Evolutionary conservation across 1,140 invertebrate genomes (phyloP), one percentile per base, ranked within the genome.

Genomic region (Cydia amplana): DNA sequence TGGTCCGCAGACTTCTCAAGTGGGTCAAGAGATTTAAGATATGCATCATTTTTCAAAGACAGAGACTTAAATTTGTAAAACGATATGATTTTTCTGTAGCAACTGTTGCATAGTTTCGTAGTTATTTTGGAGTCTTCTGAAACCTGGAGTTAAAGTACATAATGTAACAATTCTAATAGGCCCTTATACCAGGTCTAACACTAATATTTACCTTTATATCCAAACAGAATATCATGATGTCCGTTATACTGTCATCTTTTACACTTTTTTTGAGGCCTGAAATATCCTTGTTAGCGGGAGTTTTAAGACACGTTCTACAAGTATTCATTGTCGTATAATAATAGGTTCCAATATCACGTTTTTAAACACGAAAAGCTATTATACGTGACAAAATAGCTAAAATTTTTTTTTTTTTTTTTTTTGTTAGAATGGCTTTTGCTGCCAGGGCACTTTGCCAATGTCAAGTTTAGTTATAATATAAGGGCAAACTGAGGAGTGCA

Each of bases 161-260:
- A n/a, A 55, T 55, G 6, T 55, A 55, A 18, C 4, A 9, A 20
- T n/a, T 55, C 4, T 9, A n/a, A 16, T 18, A 18, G 1, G n/a
- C 51, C n/a, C 1, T 55, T 55, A 55, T 7, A 18, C n/a, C 51
- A 55, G 6, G 16, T 55, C 16, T 18, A 18, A 55, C n/a, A 55
- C n/a, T 6, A 55, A 18, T 18, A 75, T 79, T 81, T 76, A 87
- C 87, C 82, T 86, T 46, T 55, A 90, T 85, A 80, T 82, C 82
- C 70, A 90, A 82, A 79, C 87, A 89, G 83, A 87, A 90, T 73
- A 83, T 75, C 64, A 89, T 78, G 55, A 90, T 80, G 65, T 90
- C 83, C 74, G 67, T 79, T 77, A 79, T 82, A 23, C 77, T 74
- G 36, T 85, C 74, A 16, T 74, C 81, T 72, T 82, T 79, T 63